phyloP scores from a whole-genome alignment of 1,140 invertebrate genomes.

The Orius laevigatus region DNA sequence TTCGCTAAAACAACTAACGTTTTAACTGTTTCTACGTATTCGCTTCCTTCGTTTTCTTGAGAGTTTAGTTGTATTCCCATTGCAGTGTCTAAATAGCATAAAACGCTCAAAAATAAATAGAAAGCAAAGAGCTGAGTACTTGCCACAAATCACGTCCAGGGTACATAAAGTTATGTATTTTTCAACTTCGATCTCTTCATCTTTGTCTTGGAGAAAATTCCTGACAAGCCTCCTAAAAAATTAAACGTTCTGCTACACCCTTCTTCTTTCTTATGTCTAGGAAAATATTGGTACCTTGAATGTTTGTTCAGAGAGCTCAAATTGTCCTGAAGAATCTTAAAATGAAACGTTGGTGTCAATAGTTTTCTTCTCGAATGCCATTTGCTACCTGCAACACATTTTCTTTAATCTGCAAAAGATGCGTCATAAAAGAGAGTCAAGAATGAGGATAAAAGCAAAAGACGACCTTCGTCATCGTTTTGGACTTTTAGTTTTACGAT shows the following conservation, averaged over 20 bases:
- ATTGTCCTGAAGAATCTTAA: conserved; percentile 47
- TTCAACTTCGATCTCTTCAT: conserved; percentile 35
- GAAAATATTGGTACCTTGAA: conserved; percentile 11
- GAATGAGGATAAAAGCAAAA: no score
- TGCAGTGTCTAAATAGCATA: conserved; percentile 18
- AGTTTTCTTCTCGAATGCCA: conserved; percentile 42
- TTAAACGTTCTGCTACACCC: no score
- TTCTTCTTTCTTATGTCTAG: conserved; percentile 13
- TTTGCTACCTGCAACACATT: conserved; percentile 30
- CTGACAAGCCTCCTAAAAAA: conserved; percentile 28
- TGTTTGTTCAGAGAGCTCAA: conserved; percentile 42
- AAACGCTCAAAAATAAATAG: conserved; percentile 13
- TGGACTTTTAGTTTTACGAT: no score
- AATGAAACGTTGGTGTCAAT: conserved; percentile 50
- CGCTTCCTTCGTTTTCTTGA: conserved; percentile 17
- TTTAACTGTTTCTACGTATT: conserved; percentile 20
- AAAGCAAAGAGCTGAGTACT: conserved; percentile 18
- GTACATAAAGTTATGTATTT: conserved; percentile 38
- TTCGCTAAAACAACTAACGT: conserved; percentile 12
- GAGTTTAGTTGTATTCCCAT: conserved; percentile 21
- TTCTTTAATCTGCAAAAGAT: no score
- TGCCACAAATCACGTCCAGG: conserved; percentile 48
- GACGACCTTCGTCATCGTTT: no score
- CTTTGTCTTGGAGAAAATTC: conserved; percentile 26
- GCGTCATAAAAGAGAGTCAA: conserved; percentile 13